These are phyloP conservation scores for Dufourea novaeangliae DNA, from an alignment of 1,140 invertebrate species.

Conservation along the genomic window DNA sequence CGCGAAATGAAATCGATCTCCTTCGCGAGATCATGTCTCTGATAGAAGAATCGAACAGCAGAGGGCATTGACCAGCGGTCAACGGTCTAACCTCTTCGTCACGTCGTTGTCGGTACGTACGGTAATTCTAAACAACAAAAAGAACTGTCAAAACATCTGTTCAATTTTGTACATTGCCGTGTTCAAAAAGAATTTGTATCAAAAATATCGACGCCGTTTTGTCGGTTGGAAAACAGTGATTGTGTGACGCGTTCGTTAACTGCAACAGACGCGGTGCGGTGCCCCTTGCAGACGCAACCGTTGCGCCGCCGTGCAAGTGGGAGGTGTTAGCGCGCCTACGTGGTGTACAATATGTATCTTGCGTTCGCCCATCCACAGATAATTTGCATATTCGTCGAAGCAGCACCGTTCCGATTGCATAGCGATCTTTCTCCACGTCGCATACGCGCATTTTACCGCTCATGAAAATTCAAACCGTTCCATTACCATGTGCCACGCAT, in stretches of 20 bases:
- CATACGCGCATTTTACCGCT: conserved; percentile 6
- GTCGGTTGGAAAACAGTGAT: too few relatives aligned
- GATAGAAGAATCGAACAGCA: conserved; percentile 28
- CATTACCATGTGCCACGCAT: too few relatives aligned
- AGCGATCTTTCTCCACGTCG: conserved; percentile 7
- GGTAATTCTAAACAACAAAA: conserved; percentile 30
- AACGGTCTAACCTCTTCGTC: conserved; percentile 56
- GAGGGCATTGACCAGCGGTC: conserved; percentile 57
- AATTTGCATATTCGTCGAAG: conserved; percentile 36
- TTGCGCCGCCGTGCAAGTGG: not conserved
- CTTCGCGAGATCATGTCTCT: conserved; percentile 15
- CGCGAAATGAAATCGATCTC: conserved; percentile 42
- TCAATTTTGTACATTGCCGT: too few relatives aligned
- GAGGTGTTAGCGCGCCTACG: conserved; percentile 33
- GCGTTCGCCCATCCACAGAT: too few relatives aligned
- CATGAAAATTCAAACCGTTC: conserved; percentile 12
- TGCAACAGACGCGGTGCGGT: too few relatives aligned
- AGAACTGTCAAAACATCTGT: conserved; percentile 34
- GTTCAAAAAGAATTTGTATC: too few relatives aligned
- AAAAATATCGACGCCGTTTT: too few relatives aligned
- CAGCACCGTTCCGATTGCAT: conserved; percentile 1
- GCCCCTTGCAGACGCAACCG: too few relatives aligned
- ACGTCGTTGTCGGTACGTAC: conserved; percentile 18
- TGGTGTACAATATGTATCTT: conserved; percentile 47
- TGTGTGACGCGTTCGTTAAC: too few relatives aligned